Percentiles rank a stretch among this genome's conserved stretches.
Evolutionary conservation across 2,888 invertebrate genomes (phyloP).

Genomic region (Patella depressa): DNA sequence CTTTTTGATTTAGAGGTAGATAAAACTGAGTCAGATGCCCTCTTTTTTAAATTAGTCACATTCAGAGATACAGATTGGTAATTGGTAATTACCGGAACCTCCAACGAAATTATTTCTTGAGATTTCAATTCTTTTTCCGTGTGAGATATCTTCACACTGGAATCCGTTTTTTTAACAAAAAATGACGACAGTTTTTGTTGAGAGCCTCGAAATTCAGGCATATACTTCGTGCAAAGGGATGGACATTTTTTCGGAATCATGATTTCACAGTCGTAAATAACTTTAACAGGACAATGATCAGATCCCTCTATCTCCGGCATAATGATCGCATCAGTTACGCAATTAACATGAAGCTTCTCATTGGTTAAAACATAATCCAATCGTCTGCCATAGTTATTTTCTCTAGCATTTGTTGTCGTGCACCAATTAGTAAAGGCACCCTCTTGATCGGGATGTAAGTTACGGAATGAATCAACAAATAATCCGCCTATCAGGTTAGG

Average conservation of each 20-base stretch:
- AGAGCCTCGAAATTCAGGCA: constrained; percentile 73
- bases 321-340: constrained; percentile 58
- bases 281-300: constrained; percentile 74
- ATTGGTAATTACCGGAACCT: neutral
- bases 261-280: constrained; percentile 54
- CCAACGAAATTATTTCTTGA: neutral
- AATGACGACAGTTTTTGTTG: constrained; percentile 66
- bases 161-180: constrained; percentile 48
- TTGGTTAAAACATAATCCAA: constrained; percentile 74
- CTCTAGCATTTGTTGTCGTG: constrained; percentile 71
- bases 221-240: constrained; percentile 70
- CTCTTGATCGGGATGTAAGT: constrained; percentile 69
- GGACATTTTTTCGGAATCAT: constrained; percentile 66
- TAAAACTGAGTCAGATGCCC: neutral
- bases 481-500: constrained; percentile 49
- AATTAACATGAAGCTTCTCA: constrained; percentile 45
- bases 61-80: neutral
- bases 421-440: constrained; percentile 74
- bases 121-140: neutral
- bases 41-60: constrained; percentile 15
- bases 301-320: constrained; percentile 71
- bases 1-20: constrained; percentile 30
- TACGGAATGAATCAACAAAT: constrained; percentile 73
- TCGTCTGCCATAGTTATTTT: constrained; percentile 73
- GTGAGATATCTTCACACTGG: neutral